Conservation (phyloP, 2,888 invertebrate species). For the Chrysina gloriosa region DNA sequence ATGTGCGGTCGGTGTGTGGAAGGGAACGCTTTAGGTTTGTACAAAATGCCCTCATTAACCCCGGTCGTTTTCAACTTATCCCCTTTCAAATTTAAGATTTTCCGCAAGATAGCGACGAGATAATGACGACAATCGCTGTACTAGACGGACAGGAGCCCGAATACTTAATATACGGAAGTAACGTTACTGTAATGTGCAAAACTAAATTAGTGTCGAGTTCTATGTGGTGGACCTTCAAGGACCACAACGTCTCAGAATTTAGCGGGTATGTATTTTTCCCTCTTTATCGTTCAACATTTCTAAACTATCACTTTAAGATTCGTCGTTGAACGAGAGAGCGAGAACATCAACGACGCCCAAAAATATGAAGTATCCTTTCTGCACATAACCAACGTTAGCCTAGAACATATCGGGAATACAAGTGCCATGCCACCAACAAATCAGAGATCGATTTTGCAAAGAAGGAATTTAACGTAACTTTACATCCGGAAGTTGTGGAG, state of each 20-base stretch:
- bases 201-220: constrained; percentile 66
- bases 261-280: constrained; percentile 68
- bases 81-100: constrained; percentile 47
- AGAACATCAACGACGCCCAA: constrained; percentile 63
- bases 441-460: constrained; percentile 57
- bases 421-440: constrained; percentile 67
- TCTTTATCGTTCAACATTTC: too few species aligned
- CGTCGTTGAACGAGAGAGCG: constrained; percentile 61
- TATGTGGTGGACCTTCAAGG: constrained; percentile 72
- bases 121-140: constrained; percentile 61
- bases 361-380: constrained; percentile 66
- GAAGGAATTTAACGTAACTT: constrained; percentile 63
- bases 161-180: constrained; percentile 63
- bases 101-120: constrained; percentile 53
- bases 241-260: constrained; percentile 68
- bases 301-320: too few species aligned
- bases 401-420: constrained; percentile 73
- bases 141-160: constrained; percentile 57
- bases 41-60: background rate
- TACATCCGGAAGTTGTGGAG: constrained; percentile 66
- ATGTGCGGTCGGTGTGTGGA: constrained; percentile 26
- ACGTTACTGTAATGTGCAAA: constrained; percentile 69
- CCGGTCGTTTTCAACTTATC: constrained; percentile 7
- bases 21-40: constrained; percentile 33
- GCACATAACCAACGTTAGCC: constrained; percentile 68